These are phyloP conservation scores for Megalopta genalis DNA, from an alignment of 1,140 invertebrate species.

Conservation along the genomic window DNA sequence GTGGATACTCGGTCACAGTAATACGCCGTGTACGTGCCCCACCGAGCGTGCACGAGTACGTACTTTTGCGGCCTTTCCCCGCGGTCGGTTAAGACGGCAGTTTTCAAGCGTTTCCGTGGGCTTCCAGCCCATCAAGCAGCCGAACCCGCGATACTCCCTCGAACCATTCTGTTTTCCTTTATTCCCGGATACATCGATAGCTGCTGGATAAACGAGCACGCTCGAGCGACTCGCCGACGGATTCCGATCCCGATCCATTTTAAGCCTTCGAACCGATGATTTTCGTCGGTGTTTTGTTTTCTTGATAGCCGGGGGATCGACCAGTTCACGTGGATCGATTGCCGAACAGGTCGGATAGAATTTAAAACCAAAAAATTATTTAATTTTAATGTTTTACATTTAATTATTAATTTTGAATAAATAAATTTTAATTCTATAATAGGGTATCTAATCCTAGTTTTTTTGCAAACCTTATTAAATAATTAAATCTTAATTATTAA, in stretches of 20 bases:
- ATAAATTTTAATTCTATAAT: too few relatives aligned
- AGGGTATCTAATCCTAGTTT: too few relatives aligned
- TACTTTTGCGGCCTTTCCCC: constrained; percentile 47
- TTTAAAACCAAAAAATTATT: too few relatives aligned
- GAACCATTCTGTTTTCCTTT: not conserved
- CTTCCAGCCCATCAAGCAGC: constrained; percentile 51
- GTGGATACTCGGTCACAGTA: constrained; percentile 60
- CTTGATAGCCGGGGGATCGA: too few relatives aligned
- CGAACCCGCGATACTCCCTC: constrained; percentile 14
- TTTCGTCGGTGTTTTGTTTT: too few relatives aligned
- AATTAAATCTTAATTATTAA: too few relatives aligned
- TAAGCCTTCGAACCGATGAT: not conserved
- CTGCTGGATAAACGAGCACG: not conserved
- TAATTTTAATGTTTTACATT: too few relatives aligned
- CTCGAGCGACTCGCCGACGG: not conserved
- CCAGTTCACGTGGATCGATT: too few relatives aligned
- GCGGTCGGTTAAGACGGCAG: constrained; percentile 52
- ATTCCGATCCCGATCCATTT: not conserved
- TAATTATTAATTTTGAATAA: too few relatives aligned
- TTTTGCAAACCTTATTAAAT: too few relatives aligned
- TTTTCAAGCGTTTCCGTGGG: constrained; percentile 33
- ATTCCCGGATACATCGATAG: not conserved
- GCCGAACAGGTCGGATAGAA: too few relatives aligned
- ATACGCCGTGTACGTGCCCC: constrained; percentile 57
- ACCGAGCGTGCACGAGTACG: constrained; percentile 53